Conservation (phyloP, 2,113 vertebrate genomes). For the Sitta europaea region DNA sequence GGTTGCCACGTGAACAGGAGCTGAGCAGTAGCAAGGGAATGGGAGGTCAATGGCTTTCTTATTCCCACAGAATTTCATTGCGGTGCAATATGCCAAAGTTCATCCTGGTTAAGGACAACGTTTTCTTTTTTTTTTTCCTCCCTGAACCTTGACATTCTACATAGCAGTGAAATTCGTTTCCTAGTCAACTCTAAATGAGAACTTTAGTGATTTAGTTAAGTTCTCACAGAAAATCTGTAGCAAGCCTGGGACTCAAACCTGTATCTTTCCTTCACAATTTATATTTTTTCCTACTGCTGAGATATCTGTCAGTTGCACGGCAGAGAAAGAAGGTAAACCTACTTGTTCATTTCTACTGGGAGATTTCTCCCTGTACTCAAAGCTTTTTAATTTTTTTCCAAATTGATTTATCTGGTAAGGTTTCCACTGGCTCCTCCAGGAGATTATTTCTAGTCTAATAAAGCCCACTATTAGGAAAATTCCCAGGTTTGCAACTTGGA, state of each 20-base stretch:
- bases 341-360: not conserved
- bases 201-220: not conserved
- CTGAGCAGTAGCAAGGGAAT: constrained; percentile 11
- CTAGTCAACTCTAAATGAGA: constrained; percentile 8
- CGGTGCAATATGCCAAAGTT: constrained; percentile 42
- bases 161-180: constrained; percentile 9
- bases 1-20: not conserved
- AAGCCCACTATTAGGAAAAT: not conserved
- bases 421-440: not conserved
- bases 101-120: not conserved
- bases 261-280: not conserved
- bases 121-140: not conserved
- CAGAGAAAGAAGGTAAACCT: not conserved
- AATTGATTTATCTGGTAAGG: not conserved
- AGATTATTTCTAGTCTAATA: not conserved
- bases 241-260: constrained; percentile 14
- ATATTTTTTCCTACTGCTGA: not conserved
- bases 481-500: not conserved
- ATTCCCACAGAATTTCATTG: constrained; percentile 55
- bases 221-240: constrained; percentile 21
- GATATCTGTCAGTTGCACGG: not conserved
- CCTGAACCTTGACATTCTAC: constrained; percentile 50
- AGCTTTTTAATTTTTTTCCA: not conserved
- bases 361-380: not conserved
- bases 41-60: constrained; percentile 23